phyloP scores from a whole-genome alignment of 2,888 invertebrate species.

The Vandiemenella viatica region DNA sequence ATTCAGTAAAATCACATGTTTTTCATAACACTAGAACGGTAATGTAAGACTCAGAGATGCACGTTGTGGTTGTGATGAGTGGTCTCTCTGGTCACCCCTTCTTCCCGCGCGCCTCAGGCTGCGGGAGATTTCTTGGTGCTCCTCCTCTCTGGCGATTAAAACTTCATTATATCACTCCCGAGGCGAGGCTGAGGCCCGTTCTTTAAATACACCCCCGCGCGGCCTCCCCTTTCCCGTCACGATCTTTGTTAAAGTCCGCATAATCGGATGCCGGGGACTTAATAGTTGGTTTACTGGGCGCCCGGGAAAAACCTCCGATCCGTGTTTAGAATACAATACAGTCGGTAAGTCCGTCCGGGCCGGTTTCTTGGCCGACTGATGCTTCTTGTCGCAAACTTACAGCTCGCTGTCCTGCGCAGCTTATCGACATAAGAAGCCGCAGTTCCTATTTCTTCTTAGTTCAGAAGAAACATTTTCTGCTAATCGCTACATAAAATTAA shows the following conservation, averaged over 20 bases:
- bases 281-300: background rate
- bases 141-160: slow-evolving; percentile 27
- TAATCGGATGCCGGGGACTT: background rate
- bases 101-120: background rate
- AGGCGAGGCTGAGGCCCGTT: background rate
- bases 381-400: too few relatives aligned
- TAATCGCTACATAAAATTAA: too few relatives aligned
- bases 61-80: background rate
- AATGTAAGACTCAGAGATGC: too few relatives aligned
- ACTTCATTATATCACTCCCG: slow-evolving; percentile 30
- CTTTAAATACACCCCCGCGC: background rate
- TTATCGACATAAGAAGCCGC: too few relatives aligned
- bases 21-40: too few relatives aligned
- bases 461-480: too few relatives aligned
- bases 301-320: background rate
- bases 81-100: too few relatives aligned
- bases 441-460: too few relatives aligned
- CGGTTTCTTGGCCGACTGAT: too few relatives aligned
- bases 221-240: background rate
- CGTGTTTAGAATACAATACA: background rate
- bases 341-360: background rate
- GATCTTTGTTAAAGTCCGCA: background rate
- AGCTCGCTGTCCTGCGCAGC: too few relatives aligned
- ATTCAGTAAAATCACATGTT: too few relatives aligned
- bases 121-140: slow-evolving; percentile 3